Conservation (phyloP, 37 sponge, comb jelly and placozoan species). For the Aplysina aerophoba region DNA sequence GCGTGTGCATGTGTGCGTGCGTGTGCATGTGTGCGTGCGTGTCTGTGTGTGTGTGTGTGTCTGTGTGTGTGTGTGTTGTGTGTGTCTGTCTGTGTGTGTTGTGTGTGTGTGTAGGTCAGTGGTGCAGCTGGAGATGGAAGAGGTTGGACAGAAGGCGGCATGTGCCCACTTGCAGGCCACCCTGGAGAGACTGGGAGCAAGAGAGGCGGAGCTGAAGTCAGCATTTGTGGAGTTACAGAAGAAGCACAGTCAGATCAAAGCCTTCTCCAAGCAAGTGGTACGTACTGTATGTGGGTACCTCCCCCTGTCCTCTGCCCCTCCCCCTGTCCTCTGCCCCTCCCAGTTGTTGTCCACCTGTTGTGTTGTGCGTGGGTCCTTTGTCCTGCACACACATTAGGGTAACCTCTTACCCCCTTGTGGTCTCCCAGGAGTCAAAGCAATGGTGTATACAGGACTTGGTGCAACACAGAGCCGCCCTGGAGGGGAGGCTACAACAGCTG, state of each 20-base stretch:
- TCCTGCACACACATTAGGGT: too few species aligned
- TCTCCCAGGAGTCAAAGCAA: slow-evolving; percentile 11
- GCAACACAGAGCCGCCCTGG: background rate
- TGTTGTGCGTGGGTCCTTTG: too few species aligned
- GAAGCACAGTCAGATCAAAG: background rate
- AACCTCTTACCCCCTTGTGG: too few species aligned
- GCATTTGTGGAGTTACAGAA: background rate
- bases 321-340: background rate
- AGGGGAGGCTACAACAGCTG: background rate
- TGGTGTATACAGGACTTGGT: background rate
- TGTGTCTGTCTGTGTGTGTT: too few species aligned
- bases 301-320: background rate
- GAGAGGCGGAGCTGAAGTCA: background rate
- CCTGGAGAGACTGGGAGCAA: background rate
- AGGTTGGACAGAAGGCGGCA: slow-evolving; percentile 18
- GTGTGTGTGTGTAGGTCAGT: slow-evolving; percentile 3
- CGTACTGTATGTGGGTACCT: background rate
- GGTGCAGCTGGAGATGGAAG: slow-evolving; percentile 4
- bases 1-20: too few species aligned
- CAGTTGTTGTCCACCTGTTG: too few species aligned
- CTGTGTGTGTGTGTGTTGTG: too few species aligned
- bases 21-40: too few species aligned
- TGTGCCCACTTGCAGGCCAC: background rate
- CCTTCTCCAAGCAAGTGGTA: background rate
- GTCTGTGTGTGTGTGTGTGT: too few species aligned